Evolutionary conservation across 2,113 vertebrate genomes (phyloP).

Genomic region (Aix galericulata): DNA sequence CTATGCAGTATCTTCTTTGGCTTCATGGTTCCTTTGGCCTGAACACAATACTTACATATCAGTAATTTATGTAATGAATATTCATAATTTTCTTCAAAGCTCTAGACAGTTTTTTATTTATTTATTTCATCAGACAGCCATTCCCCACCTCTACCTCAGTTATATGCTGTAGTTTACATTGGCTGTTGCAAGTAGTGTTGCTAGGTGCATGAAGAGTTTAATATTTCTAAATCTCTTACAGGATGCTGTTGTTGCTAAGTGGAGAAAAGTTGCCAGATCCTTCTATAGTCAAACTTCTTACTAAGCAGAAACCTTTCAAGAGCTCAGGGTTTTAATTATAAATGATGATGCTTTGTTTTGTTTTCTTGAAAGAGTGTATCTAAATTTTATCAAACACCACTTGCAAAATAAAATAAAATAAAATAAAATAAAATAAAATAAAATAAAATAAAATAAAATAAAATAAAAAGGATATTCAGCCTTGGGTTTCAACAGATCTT

Average conservation of each 20-base stretch:
- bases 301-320: neutral
- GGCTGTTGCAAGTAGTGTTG: constrained; percentile 43
- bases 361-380: neutral
- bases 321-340: neutral
- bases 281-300: neutral
- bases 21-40: constrained; percentile 43
- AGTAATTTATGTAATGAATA: constrained; percentile 35
- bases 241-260: constrained; percentile 29
- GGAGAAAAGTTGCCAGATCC: neutral
- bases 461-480: neutral
- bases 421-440: fast-evolving
- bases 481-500: neutral
- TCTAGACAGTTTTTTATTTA: constrained; percentile 4
- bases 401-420: neutral
- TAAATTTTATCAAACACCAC: neutral
- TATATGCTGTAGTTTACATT: constrained; percentile 50
- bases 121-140: neutral
- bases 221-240: constrained; percentile 36
- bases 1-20: constrained; percentile 18
- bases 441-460: fast-evolving
- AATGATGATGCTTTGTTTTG: neutral
- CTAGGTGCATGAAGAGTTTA: constrained; percentile 12
- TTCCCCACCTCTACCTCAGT: neutral
- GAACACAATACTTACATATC: constrained; percentile 10
- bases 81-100: constrained; percentile 29